Evolutionary conservation across 2,888 invertebrate genomes (phyloP).

Genomic region (Papilio demoleus): DNA sequence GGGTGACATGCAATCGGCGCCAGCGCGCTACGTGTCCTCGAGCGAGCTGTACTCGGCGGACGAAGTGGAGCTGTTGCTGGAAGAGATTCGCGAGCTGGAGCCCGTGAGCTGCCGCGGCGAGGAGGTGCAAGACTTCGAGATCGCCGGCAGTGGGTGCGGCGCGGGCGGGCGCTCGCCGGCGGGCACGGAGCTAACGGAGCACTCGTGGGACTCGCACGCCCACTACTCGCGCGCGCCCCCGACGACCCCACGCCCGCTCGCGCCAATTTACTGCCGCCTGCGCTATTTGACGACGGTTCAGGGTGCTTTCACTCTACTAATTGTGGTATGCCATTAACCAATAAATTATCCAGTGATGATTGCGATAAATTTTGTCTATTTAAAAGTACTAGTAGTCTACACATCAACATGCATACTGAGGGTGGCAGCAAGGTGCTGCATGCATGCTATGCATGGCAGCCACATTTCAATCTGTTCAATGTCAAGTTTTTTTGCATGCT

Average conservation of each 20-base stretch:
- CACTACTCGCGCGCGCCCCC: constrained; percentile 74
- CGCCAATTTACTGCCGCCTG: constrained; percentile 76
- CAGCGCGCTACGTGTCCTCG: constrained; percentile 82
- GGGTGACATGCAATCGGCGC: constrained; percentile 80
- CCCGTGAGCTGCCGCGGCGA: constrained; percentile 80
- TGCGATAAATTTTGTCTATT: not conserved
- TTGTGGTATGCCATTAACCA: constrained; percentile 49
- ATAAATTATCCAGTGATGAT: not conserved
- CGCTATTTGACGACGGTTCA: constrained; percentile 54
- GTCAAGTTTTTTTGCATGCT: no score
- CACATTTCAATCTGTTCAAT: no score
- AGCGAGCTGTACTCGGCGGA: constrained; percentile 82
- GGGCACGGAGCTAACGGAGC: constrained; percentile 76
- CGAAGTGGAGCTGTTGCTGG: constrained; percentile 83
- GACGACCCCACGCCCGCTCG: constrained; percentile 68
- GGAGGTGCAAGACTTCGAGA: constrained; percentile 82
- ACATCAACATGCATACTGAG: no score
- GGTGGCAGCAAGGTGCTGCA: no score
- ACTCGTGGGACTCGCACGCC: constrained; percentile 82
- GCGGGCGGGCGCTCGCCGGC: constrained; percentile 74
- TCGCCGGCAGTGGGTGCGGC: constrained; percentile 81
- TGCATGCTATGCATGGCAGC: no score
- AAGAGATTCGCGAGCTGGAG: constrained; percentile 82
- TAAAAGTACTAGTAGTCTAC: not conserved
- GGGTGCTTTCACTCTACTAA: constrained; percentile 54